Evolutionary conservation across 2,113 vertebrate species (phyloP).

Genomic region (Sebastes fasciatus): DNA sequence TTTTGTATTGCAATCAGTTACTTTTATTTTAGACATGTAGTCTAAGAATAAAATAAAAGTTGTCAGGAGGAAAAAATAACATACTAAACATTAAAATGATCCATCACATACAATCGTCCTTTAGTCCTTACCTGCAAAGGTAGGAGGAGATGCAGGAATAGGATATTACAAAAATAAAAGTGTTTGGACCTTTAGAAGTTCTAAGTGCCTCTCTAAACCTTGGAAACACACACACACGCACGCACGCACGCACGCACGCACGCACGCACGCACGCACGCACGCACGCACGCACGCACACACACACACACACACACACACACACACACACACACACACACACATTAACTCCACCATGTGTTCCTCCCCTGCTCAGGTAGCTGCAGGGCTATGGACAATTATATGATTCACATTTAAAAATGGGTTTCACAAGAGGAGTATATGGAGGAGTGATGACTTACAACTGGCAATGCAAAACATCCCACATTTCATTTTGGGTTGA

Average conservation of each 20-base stretch:
- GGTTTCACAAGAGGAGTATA: conserved; percentile 8
- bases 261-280: too few relatives aligned
- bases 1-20: too few relatives aligned
- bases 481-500: conserved; percentile 9
- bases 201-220: not conserved
- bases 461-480: not conserved
- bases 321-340: not conserved
- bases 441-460: conserved; percentile 8
- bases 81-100: not conserved
- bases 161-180: not conserved
- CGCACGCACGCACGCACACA: too few relatives aligned
- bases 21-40: not conserved
- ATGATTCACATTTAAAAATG: conserved; percentile 13
- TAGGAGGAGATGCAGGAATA: not conserved
- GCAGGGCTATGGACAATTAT: not conserved
- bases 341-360: not conserved
- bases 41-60: not conserved
- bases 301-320: too few relatives aligned
- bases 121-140: not conserved
- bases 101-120: not conserved
- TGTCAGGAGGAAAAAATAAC: not conserved
- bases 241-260: too few relatives aligned
- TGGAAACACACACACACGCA: too few relatives aligned
- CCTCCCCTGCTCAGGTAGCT: conserved; percentile 16
- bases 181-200: not conserved